Evolutionary conservation across 1,140 invertebrate genomes (phyloP), one percentile per base, ranked within the genome.

Genomic region (Drosophila neocordata): DNA sequence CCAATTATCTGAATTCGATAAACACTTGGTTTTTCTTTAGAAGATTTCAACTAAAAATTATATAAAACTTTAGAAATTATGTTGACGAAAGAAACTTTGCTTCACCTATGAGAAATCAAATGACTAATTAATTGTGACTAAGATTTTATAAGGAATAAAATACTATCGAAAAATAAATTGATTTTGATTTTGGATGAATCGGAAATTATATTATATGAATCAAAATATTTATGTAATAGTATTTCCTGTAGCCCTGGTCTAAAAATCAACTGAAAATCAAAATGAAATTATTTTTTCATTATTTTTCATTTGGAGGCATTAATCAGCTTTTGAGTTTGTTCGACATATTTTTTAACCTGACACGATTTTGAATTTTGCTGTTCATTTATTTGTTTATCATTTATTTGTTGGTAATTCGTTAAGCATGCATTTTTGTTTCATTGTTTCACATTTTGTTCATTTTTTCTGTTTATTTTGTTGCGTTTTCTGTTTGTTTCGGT

Each of bases 271-370:
- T 48, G 15, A 18, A 44, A 73, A 79, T 73, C n/a, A 58, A 70
- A 73, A 63, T 71, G 53, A 61, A 75, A 61, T 37, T 34, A 51
- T 59, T 51, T 66, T 60, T 65, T 51, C 2, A 12, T 55, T 13
- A 38, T 24, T 1, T 4, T 24, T 24, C 22, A 24, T 24, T 24
- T 31, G 4, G 35, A 58, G 67, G 52, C 60, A 51, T 72, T 69
- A 37, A 79, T 80, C 61, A 77, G 69, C 69, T 77, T 68, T 65
- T 58, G 60, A 51, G 22, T 66, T 22, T 68, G 52, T 77, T 69
- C 41, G 80, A 84, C 72, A 84, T 79, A 2, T 71, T 57, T 20
- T 44, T 48, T 9, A 9, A 38, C 6, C 18, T 22, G 37, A 27
- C 72, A 69, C 65, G 56, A 73, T 60, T 58, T 57, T 52, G 55